These are phyloP conservation scores for Zootermopsis nevadensis DNA, from an alignment of 2,888 invertebrate genomes.

Conservation along the genomic window DNA sequence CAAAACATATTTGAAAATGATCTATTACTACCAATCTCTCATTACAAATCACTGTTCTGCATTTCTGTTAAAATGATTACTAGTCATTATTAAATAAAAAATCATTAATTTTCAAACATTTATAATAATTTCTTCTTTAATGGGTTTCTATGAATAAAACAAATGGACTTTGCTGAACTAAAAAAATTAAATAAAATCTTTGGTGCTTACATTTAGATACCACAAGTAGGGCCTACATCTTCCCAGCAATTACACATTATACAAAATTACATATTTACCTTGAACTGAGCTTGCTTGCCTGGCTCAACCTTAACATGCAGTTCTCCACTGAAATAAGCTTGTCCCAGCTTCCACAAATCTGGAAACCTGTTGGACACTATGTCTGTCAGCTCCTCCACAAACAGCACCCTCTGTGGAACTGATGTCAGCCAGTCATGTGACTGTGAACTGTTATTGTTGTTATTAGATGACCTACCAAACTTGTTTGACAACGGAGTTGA, in stretches of 20 bases:
- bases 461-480: slow-evolving; percentile 33
- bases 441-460: slow-evolving; percentile 25
- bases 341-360: slow-evolving; percentile 95
- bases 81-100: too few species aligned
- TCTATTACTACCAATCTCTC: too few species aligned
- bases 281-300: slow-evolving; percentile 80
- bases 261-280: slow-evolving; percentile 65
- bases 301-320: slow-evolving; percentile 79
- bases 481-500: slow-evolving; percentile 41
- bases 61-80: too few species aligned
- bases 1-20: too few species aligned
- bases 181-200: too few species aligned
- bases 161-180: too few species aligned
- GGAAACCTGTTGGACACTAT: slow-evolving; percentile 82
- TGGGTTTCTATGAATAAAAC: too few species aligned
- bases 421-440: slow-evolving; percentile 51
- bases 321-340: slow-evolving; percentile 93
- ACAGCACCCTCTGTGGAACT: slow-evolving; percentile 77
- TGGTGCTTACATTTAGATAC: too few species aligned
- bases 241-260: background rate
- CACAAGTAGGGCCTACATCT: too few species aligned
- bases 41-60: too few species aligned
- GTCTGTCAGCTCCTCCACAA: slow-evolving; percentile 83
- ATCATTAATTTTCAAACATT: too few species aligned
- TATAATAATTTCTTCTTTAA: too few species aligned